Percentiles rank a stretch among this genome's conserved stretches.
phyloP scores from a whole-genome alignment of 2,113 vertebrate genomes.

The Rhodinocichla rosea region DNA sequence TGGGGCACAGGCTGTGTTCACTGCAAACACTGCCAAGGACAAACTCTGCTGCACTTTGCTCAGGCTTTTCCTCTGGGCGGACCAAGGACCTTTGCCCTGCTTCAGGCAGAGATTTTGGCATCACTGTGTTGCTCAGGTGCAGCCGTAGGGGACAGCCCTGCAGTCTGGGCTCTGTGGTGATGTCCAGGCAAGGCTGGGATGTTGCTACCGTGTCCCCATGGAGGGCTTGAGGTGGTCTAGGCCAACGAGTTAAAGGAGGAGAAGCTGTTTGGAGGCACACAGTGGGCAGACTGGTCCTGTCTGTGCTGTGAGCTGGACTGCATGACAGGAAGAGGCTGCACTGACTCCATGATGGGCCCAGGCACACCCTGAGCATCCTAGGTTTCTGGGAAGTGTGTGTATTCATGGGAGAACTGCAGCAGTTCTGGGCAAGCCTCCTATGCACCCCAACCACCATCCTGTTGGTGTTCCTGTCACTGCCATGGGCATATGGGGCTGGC shows the following conservation, averaged over 20 bases:
- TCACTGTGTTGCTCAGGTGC: background rate
- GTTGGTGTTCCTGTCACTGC: background rate
- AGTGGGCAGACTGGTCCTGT: fast-evolving
- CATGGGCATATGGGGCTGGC: background rate
- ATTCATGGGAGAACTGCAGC: background rate
- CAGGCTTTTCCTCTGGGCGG: background rate
- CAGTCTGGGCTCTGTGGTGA: fast-evolving
- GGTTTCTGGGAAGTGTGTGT: background rate
- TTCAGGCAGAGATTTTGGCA: background rate
- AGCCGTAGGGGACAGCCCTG: background rate
- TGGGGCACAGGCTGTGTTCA: background rate
- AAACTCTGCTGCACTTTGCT: background rate
- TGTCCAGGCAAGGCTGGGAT: background rate
- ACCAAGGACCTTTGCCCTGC: background rate
- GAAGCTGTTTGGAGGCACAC: background rate
- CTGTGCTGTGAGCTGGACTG: background rate
- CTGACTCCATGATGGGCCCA: fast-evolving
- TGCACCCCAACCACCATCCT: background rate
- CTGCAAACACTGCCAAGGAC: background rate
- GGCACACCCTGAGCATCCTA: background rate
- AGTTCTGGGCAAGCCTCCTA: background rate
- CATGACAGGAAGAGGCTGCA: background rate
- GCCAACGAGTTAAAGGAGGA: background rate
- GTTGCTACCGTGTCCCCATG: fast-evolving
- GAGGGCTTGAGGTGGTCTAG: fast-evolving